Evolutionary conservation across 35 echinoderm and acorn worm species (phyloP).

Genomic region (Strongylocentrotus purpuratus): DNA sequence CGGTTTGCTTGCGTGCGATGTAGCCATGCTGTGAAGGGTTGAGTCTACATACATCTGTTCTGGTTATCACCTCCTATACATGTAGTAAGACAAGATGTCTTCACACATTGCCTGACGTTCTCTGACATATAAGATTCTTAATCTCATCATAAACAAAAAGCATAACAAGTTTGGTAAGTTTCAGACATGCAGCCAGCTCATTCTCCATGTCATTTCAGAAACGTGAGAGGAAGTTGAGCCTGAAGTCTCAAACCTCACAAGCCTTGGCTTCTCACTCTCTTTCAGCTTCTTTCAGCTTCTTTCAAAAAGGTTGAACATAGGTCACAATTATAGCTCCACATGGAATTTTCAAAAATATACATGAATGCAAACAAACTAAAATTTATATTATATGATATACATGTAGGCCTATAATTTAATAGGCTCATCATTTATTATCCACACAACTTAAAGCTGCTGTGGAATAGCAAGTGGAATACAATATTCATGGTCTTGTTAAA

Average conservation of each 20-base stretch:
- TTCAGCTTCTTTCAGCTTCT: not conserved
- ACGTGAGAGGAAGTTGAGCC: not conserved
- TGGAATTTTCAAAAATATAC: no score
- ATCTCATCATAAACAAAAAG: not conserved
- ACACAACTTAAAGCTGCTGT: no score
- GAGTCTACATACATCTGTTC: slow-evolving; percentile 26
- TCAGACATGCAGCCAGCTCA: not conserved
- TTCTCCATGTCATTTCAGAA: not conserved
- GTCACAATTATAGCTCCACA: not conserved
- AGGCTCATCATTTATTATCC: no score
- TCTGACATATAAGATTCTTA: not conserved
- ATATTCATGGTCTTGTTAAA: no score
- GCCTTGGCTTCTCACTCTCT: not conserved
- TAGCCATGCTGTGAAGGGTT: slow-evolving; percentile 7
- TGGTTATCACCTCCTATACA: slow-evolving; percentile 22
- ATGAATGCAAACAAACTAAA: not conserved
- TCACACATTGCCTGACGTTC: not conserved
- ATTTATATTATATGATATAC: no score
- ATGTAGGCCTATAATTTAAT: no score
- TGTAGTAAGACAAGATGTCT: slow-evolving; percentile 35
- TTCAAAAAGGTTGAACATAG: not conserved
- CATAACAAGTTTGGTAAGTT: not conserved
- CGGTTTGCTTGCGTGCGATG: not conserved
- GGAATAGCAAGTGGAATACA: no score
- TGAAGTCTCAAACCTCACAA: slow-evolving; percentile 16